A percentile compares a stretch with the other conserved stretches of the same genome.
phyloP scores from a whole-genome alignment of 2,113 vertebrate species.

The Hassar affinis region DNA sequence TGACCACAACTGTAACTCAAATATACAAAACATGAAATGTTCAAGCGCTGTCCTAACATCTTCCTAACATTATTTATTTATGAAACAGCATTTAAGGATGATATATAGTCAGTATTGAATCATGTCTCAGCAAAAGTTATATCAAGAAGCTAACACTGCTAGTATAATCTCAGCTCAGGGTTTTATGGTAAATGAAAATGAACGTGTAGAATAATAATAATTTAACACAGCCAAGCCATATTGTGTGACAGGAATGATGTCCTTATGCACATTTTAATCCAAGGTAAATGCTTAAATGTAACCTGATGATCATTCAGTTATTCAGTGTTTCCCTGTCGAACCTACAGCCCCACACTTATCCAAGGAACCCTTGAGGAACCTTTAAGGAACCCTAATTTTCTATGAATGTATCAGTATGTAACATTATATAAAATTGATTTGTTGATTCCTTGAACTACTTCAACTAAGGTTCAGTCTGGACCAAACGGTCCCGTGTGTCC shows the following conservation, averaged over 20 bases:
- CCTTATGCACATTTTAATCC: neutral
- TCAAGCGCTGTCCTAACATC: neutral
- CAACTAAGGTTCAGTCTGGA: slow-evolving; percentile 69
- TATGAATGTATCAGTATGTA: neutral
- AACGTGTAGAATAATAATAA: slow-evolving; percentile 17
- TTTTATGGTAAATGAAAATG: neutral
- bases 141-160: slow-evolving; percentile 2
- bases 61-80: neutral
- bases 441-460: slow-evolving; percentile 66
- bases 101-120: neutral
- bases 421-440: too few relatives aligned
- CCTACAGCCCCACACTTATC: neutral
- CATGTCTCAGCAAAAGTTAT: neutral
- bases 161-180: neutral
- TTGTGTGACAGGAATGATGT: neutral
- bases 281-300: neutral
- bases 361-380: neutral
- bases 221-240: neutral
- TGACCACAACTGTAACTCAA: neutral
- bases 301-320: neutral
- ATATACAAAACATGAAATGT: neutral
- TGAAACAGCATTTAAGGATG: neutral
- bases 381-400: neutral
- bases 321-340: neutral
- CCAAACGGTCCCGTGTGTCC: slow-evolving; percentile 61